Evolutionary conservation across 2,113 vertebrate genomes (phyloP), one percentile per base, ranked within the genome.

Genomic region (Etheostoma cragini): DNA sequence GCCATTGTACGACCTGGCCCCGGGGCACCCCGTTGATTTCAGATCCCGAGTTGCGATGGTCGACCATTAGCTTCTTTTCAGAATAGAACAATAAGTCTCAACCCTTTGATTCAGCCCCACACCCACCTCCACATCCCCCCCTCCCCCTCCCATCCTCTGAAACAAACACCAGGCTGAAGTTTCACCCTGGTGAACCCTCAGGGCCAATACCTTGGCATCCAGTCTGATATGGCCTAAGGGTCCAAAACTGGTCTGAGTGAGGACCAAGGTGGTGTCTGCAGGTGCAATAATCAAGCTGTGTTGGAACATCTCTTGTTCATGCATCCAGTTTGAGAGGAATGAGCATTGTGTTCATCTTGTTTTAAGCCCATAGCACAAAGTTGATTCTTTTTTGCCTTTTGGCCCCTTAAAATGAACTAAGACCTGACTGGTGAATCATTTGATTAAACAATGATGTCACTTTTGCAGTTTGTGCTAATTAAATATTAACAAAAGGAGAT

Each of bases 41-140:
- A 93, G 94, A 93, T 89, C 91, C 94, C 91, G 88, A 92, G 94
- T 94, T 91, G 92, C 94, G 95, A 96, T 96, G 95, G 94, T 90
- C 94, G 93, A 88, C 95, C 94, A 96, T 96, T 95, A 95, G 94
- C 92, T 93, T 86, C 94, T 91, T 95, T 96, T 95, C 94, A 96
- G 87, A 85, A 81, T 76, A 75, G 78, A 95, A 96, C 95, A 96
- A 96, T 95, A 94, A 89, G 93, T 89, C 91, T 91, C 94, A 86
- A 72, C 76, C 90, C 95, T 96, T 96, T 95, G 94, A 95, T 96
- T 94, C 85, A 79, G 82, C 83, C 88, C 86, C 78, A 76, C 93
- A 84, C 88, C 84, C 78, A 86, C 69, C 26, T n/a, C 26, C 65
- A 15, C 65, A 12, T 61, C 75, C 50, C 72, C 53, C 47, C 64